Conservation (phyloP, 2,113 vertebrate genomes). For the Leptobrachium leishanense region DNA sequence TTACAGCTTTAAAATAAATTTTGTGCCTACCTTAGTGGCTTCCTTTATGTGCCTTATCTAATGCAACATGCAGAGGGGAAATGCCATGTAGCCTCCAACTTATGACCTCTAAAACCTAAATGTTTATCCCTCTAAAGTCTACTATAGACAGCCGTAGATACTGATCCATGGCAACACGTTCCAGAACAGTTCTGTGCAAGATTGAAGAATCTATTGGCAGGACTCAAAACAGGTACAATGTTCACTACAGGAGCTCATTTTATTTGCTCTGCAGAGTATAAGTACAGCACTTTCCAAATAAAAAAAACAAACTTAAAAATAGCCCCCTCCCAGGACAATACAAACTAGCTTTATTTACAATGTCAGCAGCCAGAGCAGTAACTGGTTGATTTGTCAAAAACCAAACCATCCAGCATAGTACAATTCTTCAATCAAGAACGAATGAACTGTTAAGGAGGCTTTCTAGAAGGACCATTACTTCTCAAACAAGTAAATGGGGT, state of each 20-base stretch:
- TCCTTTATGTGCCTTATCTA: too few relatives aligned
- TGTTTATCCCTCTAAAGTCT: too few relatives aligned
- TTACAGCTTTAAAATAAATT: too few relatives aligned
- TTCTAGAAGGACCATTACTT: not conserved
- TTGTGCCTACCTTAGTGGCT: too few relatives aligned
- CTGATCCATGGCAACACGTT: too few relatives aligned
- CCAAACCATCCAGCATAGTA: constrained; percentile 2
- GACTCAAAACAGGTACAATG: not conserved
- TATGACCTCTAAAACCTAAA: too few relatives aligned
- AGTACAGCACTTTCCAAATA: constrained; percentile 12
- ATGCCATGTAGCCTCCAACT: too few relatives aligned
- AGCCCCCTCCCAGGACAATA: constrained; percentile 10
- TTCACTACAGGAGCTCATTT: constrained; percentile 2
- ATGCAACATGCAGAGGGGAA: too few relatives aligned
- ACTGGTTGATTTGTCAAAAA: not conserved
- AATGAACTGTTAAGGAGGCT: not conserved
- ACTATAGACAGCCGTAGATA: too few relatives aligned
- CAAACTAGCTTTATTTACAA: constrained; percentile 43
- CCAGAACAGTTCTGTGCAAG: too few relatives aligned
- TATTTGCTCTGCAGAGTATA: constrained; percentile 31
- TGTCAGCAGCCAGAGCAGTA: constrained; percentile 5
- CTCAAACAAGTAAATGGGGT: not conserved
- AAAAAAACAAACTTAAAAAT: constrained; percentile 10
- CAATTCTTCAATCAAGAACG: constrained; percentile 16
- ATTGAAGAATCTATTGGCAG: too few relatives aligned